A percentile compares a stretch with the other conserved stretches of the same genome.
Conservation (phyloP, 1,140 invertebrate genomes). For the Oryzaephilus surinamensis region DNA sequence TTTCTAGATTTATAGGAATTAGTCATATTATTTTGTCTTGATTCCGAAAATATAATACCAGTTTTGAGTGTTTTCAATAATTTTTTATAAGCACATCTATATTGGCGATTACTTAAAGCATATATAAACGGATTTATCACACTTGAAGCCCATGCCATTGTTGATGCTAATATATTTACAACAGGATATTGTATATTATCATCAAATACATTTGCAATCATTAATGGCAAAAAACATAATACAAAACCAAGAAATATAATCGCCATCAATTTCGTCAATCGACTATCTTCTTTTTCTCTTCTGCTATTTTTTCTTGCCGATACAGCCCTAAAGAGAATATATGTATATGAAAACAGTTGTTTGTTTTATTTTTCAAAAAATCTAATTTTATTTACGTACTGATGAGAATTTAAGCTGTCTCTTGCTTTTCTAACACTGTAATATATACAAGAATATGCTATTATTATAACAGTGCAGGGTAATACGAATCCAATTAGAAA, state of each 20-base stretch:
- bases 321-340: constrained; percentile 23
- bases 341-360: background rate
- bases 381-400: constrained; percentile 35
- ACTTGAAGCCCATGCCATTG: constrained; percentile 75
- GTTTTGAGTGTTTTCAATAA: constrained; percentile 38
- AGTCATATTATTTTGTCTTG: too few species aligned
- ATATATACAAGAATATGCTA: constrained; percentile 78
- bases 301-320: constrained; percentile 38
- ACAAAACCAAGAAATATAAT: constrained; percentile 78
- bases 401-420: constrained; percentile 54
- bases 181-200: constrained; percentile 59
- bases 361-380: background rate
- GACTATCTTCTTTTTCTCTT: constrained; percentile 57
- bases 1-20: too few species aligned
- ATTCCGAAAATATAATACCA: constrained; percentile 24
- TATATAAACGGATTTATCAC: constrained; percentile 83
- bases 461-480: constrained; percentile 70
- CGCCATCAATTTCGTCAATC: constrained; percentile 73
- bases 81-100: constrained; percentile 62
- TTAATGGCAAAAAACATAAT: constrained; percentile 72
- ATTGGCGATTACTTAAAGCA: constrained; percentile 73
- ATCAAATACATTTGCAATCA: constrained; percentile 76
- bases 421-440: constrained; percentile 64
- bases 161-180: constrained; percentile 67
- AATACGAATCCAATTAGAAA: constrained; percentile 74